Evolutionary conservation across 2,888 invertebrate species (phyloP), one percentile per base, ranked within the genome.

Genomic region (Eutolmus rufibarbis): DNA sequence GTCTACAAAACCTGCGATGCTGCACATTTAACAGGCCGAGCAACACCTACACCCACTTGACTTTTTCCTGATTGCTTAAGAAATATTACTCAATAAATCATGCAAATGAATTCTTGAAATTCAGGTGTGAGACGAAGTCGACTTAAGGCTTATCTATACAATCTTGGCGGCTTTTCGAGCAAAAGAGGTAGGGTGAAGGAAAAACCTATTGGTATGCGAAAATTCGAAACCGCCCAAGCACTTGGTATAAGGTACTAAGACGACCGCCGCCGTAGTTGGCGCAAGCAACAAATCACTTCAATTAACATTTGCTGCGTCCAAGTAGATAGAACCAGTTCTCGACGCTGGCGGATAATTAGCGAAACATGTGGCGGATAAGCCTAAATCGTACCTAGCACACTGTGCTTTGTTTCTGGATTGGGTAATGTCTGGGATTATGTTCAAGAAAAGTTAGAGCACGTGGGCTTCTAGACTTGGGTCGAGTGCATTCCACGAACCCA

Each of bases 281-380:
- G 37, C 43, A 78, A 34, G 23, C 14, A 78, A 78, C 78, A 78
- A 78, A 78, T 78, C 78, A 78, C 40, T 78, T 78, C 78, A 78
- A 78, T 78, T 78, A 78, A 78, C 23, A 43, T 78, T 43, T 40
- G 40, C 16, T 78, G 12, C 43, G 40, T 40, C n/a, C 76, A 76
- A 19, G 37, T 37, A 37, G 43, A 78, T 76, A 78, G 78, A 78
- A 78, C 78, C 78, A 46, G 78, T 40, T 43, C 46, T 78, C n/a
- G 5, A 14, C 37, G 74, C 34, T 34, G 76, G 78, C 8, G 37
- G 14, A 78, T 46, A 78, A 78, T 78, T 43, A 78, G 78, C 78
- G 40, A n/a, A 78, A 46, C 78, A 43, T 78, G 46, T 78, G 78
- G 46, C 43, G 78, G 43, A 43, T 40, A 78, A 37, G 43, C 19